phyloP scores from a whole-genome alignment of 2,888 invertebrate genomes.

The Geophilus truncorum region DNA sequence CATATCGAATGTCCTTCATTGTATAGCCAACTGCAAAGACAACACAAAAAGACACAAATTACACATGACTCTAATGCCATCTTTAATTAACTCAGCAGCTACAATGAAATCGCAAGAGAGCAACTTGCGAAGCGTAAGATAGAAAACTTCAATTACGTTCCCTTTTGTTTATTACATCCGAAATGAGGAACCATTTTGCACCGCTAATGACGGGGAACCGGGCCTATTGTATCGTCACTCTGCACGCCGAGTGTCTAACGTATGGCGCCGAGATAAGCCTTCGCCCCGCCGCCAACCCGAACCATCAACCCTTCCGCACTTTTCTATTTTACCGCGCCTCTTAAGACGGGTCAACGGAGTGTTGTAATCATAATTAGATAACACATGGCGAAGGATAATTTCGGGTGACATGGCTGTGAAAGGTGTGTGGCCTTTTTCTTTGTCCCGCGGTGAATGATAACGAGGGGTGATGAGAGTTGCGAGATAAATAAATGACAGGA shows the following conservation, averaged over 20 bases:
- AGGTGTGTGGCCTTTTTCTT: constrained; percentile 2
- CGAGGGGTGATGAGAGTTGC: background rate
- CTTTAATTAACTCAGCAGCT: background rate
- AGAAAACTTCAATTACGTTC: background rate
- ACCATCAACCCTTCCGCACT: background rate
- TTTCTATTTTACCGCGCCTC: background rate
- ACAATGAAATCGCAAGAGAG: background rate
- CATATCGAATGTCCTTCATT: constrained; percentile 95
- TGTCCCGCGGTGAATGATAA: constrained; percentile 3
- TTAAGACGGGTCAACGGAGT: background rate
- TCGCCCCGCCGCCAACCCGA: background rate
- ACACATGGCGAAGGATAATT: background rate
- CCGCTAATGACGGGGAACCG: background rate
- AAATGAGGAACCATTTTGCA: background rate
- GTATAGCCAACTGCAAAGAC: constrained; percentile 85
- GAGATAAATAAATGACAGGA: background rate
- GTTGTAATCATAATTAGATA: constrained; percentile 27
- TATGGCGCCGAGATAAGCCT: background rate
- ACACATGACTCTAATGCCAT: background rate
- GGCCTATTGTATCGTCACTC: background rate
- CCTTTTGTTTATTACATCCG: background rate
- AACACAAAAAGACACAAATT: too few relatives aligned
- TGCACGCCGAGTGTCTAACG: background rate
- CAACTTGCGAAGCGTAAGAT: background rate
- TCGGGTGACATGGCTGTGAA: background rate